These are phyloP conservation scores for Xylota sylvarum DNA, from an alignment of 2,888 invertebrate species.

Conservation along the genomic window DNA sequence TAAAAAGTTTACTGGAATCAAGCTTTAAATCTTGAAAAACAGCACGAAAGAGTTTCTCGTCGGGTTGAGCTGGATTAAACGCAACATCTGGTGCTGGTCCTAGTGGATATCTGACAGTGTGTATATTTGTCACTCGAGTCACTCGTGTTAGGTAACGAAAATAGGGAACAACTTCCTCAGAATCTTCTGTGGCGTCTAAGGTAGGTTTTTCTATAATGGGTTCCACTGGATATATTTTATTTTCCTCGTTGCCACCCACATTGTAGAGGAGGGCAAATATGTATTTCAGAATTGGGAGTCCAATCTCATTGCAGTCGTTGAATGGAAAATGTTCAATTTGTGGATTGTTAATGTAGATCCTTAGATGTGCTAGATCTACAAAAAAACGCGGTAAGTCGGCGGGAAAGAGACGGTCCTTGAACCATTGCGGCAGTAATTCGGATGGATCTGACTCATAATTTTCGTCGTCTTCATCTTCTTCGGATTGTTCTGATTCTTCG, in stretches of 20 bases:
- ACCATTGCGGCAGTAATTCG: slow-evolving; percentile 87
- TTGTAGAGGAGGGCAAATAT: slow-evolving; percentile 85
- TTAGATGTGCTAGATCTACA: slow-evolving; percentile 89
- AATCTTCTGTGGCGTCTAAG: slow-evolving; percentile 61
- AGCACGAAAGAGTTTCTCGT: slow-evolving; percentile 79
- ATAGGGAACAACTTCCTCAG: slow-evolving; percentile 75
- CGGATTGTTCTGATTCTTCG: slow-evolving; percentile 18
- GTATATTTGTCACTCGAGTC: slow-evolving; percentile 82
- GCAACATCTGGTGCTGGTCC: slow-evolving; percentile 66
- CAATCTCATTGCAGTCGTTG: slow-evolving; percentile 87
- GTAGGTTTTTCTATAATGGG: slow-evolving; percentile 7
- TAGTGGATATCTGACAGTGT: slow-evolving; percentile 80
- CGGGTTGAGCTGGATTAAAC: slow-evolving; percentile 79
- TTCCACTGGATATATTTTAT: slow-evolving; percentile 42
- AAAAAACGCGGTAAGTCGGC: slow-evolving; percentile 88
- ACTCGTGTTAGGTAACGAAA: slow-evolving; percentile 83
- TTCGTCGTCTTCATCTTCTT: slow-evolving; percentile 53
- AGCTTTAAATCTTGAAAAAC: slow-evolving; percentile 79
- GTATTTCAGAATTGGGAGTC: slow-evolving; percentile 87
- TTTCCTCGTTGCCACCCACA: slow-evolving; percentile 78
- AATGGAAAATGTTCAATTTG: slow-evolving; percentile 90
- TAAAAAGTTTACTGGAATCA: slow-evolving; percentile 79
- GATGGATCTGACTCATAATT: slow-evolving; percentile 22
- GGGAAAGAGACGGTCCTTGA: slow-evolving; percentile 87
- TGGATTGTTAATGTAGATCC: slow-evolving; percentile 88